phyloP scores from a whole-genome alignment of 2,888 invertebrate species.

The Baronia brevicornis region DNA sequence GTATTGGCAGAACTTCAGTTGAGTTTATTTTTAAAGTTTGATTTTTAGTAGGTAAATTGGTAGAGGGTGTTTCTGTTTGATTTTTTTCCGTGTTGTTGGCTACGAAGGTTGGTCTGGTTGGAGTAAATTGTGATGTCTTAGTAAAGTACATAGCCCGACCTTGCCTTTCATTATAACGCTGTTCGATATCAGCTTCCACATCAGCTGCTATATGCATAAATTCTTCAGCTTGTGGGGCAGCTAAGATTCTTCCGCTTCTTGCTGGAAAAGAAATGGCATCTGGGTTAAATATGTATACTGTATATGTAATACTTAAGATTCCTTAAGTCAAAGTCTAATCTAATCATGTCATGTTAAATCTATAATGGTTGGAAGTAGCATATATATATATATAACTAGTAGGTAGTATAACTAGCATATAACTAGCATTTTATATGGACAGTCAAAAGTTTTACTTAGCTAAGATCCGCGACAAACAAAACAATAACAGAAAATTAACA shows the following conservation, averaged over 20 bases:
- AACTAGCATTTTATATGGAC: too few relatives aligned
- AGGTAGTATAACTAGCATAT: too few relatives aligned
- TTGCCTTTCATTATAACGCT: constrained; percentile 42
- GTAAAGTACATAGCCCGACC: constrained; percentile 59
- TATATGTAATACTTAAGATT: too few relatives aligned
- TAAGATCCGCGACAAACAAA: too few relatives aligned
- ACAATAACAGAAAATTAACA: too few relatives aligned
- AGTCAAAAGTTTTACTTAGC: too few relatives aligned
- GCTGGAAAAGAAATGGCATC: too few relatives aligned
- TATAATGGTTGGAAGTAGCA: too few relatives aligned
- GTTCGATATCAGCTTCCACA: constrained; percentile 30
- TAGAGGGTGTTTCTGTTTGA: constrained; percentile 22
- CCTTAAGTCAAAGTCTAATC: too few relatives aligned
- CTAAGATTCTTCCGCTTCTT: constrained; percentile 39
- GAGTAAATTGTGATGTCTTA: constrained; percentile 35
- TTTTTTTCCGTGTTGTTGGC: constrained; percentile 35
- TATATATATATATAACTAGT: too few relatives aligned
- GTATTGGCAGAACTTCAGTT: constrained; percentile 33
- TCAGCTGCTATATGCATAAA: constrained; percentile 42
- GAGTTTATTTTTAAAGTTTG: constrained; percentile 25
- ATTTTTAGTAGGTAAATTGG: constrained; percentile 14
- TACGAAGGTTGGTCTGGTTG: constrained; percentile 24
- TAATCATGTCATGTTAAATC: too few relatives aligned
- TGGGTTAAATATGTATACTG: too few relatives aligned
- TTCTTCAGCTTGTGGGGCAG: constrained; percentile 58